Base-by-base conservation (phyloP, 2,113 vertebrate genomes). In the Sander lucioperca region DNA sequence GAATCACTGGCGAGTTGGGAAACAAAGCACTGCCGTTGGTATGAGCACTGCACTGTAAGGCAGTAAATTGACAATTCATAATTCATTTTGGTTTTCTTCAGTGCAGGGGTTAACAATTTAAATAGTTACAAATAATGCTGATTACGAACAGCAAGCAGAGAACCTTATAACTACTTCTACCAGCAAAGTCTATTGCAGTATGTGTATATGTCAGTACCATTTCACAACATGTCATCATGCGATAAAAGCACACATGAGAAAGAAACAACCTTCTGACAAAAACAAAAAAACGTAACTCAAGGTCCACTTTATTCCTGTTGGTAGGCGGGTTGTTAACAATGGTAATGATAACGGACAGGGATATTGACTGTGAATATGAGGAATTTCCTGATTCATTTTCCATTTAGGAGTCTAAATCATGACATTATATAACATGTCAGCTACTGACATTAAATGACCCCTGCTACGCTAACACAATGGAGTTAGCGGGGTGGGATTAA, bases 311-410 rank as follows among this genome's bases (percentile, higher is more conserved):
- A 25, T 48, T 61, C 30, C 14, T 59, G 14, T 30, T 61, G 53
- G 19, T 45, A 19, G 47, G 58, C 18, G 54, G 59, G 12, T 19
- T 67, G 25, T 18, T 25, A 51, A n/a, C 10, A 27, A 45, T 53
- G 5, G 25, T 48, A 47, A 85, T 39, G 21, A 45, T 73, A 64
- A 80, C 21, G 67, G 62, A 77, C 70, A 79, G 58, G 69, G 23
- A 66, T 53, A 80, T 64, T 69, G 36, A 72, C 27, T 79, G 23
- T 18, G 27, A 43, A 67, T 77, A 36, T 84, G 63, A 51, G 36
- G 58, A 66, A 87, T 77, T 81, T 91, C 72, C 88, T 75, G 61
- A 64, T 71, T 76, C 39, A 71, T 64, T 91, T 92, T 89, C 87
- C 86, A 86, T 18, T 53, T 50, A 58, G 53, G 51, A 69, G 63